Evolutionary conservation across 2,797 vertebrate species (phyloP).

Genomic region (Astyanax mexicanus): DNA sequence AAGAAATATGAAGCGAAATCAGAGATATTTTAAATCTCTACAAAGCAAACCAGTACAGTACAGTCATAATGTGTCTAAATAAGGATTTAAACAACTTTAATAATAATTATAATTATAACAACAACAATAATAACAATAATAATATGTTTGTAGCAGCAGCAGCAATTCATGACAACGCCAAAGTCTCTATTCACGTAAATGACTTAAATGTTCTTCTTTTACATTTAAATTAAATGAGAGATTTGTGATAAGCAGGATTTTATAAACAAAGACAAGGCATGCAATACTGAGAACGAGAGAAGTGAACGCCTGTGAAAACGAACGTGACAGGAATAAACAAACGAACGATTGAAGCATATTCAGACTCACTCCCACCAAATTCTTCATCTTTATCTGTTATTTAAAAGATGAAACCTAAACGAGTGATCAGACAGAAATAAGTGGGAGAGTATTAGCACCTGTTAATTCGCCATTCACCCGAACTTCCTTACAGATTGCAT

Average conservation of each 20-base stretch:
- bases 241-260: background rate
- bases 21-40: background rate
- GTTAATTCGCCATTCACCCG: conserved; percentile 21
- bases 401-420: conserved; percentile 23
- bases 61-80: background rate
- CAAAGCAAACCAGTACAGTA: background rate
- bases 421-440: conserved; percentile 16
- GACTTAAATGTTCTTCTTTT: background rate
- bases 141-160: background rate
- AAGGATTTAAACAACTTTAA: background rate
- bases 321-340: background rate
- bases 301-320: background rate
- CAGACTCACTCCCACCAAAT: background rate
- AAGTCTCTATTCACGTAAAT: background rate
- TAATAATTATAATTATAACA: no score
- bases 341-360: background rate
- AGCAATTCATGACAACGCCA: background rate
- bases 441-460: conserved; percentile 38
- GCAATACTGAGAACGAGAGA: conserved; percentile 10
- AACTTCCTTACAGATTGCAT: conserved; percentile 13
- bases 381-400: background rate
- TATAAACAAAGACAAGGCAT: conserved; percentile 26
- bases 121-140: no score
- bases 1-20: background rate
- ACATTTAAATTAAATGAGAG: conserved; percentile 11